phyloP scores from a whole-genome alignment of 2,797 vertebrate species.

The Schizothorax lantsangensis region DNA sequence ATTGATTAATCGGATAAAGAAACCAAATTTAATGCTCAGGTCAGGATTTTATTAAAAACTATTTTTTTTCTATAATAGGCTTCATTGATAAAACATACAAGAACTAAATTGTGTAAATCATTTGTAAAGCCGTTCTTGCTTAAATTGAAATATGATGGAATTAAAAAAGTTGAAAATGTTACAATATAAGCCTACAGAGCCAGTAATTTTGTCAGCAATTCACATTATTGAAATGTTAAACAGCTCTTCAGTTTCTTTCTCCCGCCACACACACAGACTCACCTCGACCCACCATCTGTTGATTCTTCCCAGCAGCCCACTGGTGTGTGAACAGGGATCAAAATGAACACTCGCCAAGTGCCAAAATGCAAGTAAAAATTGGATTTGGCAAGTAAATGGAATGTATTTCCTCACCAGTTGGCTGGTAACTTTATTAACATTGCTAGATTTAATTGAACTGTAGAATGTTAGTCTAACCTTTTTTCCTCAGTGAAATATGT shows the following conservation, averaged over 20 bases:
- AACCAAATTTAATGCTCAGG: too few species aligned
- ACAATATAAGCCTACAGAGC: not conserved
- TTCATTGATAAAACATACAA: too few species aligned
- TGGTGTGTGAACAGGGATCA: conserved; percentile 2
- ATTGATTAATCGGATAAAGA: too few species aligned
- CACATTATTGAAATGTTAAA: not conserved
- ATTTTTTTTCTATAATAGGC: too few species aligned
- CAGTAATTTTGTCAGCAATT: not conserved
- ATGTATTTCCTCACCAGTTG: not conserved
- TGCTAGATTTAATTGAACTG: not conserved
- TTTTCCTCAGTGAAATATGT: not conserved
- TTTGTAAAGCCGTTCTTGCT: too few species aligned
- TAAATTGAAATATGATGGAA: too few species aligned
- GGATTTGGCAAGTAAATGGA: not conserved
- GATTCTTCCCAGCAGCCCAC: conserved; percentile 11
- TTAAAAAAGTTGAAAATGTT: not conserved
- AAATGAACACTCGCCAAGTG: not conserved
- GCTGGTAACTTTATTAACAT: not conserved
- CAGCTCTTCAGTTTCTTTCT: not conserved
- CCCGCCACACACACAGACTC: not conserved
- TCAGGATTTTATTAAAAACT: too few species aligned
- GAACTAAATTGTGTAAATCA: too few species aligned
- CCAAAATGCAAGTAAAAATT: conserved; percentile 13
- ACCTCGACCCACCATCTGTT: conserved; percentile 23
- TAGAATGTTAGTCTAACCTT: not conserved